Evolutionary conservation across 2,797 vertebrate species (phyloP).

Genomic region (Myoxocephalus aenaeus): DNA sequence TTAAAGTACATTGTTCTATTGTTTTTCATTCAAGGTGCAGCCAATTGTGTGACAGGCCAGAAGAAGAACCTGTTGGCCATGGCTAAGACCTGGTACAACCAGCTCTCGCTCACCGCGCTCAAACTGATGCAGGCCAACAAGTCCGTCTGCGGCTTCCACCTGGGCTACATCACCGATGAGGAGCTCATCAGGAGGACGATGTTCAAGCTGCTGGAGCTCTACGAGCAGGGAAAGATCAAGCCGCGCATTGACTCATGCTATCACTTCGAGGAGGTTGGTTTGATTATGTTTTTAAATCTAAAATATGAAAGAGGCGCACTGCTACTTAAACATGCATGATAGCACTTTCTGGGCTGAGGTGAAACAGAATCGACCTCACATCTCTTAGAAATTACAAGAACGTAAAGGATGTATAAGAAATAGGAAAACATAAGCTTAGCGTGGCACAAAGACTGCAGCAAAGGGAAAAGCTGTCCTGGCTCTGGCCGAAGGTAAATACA

Average conservation of each 20-base stretch:
- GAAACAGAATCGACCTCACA: neutral
- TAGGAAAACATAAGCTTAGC: neutral
- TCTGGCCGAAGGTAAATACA: neutral
- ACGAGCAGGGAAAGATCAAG: constrained; percentile 91
- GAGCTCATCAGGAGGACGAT: constrained; percentile 83
- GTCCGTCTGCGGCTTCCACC: constrained; percentile 88
- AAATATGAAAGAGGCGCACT: neutral
- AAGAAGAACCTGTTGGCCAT: constrained; percentile 91
- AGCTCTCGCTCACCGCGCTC: constrained; percentile 89
- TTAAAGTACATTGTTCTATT: neutral
- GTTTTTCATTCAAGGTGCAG: constrained; percentile 79
- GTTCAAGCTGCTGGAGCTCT: constrained; percentile 84
- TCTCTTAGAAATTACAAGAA: neutral
- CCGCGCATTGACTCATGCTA: constrained; percentile 90
- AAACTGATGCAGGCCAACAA: constrained; percentile 91
- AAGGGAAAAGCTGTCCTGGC: neutral
- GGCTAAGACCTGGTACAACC: constrained; percentile 94
- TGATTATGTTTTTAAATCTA: neutral
- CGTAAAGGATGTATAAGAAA: neutral
- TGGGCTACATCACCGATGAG: constrained; percentile 82
- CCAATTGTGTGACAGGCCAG: constrained; percentile 90
- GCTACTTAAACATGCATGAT: neutral
- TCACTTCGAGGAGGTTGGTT: constrained; percentile 91
- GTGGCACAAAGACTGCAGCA: neutral
- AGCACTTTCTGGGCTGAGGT: neutral